These are phyloP conservation scores for Proteles cristata DNA, from an alignment of 2,113 vertebrate genomes.

Conservation along the genomic window DNA sequence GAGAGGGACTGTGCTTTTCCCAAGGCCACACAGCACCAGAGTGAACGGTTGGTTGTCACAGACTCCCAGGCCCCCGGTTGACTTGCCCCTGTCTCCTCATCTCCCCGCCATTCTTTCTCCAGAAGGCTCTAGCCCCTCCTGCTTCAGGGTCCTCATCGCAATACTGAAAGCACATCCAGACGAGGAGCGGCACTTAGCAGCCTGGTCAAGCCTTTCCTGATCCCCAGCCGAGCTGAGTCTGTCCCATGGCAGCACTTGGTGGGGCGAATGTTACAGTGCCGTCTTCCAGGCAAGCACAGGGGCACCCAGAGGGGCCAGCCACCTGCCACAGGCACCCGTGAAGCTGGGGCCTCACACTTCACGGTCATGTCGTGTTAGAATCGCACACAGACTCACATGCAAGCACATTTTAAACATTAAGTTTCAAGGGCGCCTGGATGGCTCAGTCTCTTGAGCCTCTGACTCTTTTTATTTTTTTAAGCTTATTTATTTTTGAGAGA, in stretches of 20 bases:
- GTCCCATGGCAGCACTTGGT: rapidly evolving
- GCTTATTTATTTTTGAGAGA: no score
- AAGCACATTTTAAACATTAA: background rate
- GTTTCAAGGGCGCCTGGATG: background rate
- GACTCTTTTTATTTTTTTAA: no score
- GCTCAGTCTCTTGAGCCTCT: no score
- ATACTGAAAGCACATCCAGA: background rate
- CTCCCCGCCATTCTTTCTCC: background rate
- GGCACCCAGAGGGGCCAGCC: background rate
- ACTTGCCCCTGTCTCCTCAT: background rate
- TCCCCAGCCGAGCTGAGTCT: rapidly evolving
- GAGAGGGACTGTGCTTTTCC: background rate
- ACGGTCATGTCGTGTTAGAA: background rate
- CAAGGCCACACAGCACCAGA: background rate
- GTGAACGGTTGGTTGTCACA: rapidly evolving
- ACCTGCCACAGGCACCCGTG: rapidly evolving
- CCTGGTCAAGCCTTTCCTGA: background rate
- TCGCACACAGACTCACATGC: background rate
- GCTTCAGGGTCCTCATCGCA: background rate
- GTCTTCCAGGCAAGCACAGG: rapidly evolving
- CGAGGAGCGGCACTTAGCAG: background rate
- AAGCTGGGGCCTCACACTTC: background rate
- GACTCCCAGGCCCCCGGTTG: rapidly evolving
- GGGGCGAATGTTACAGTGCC: rapidly evolving
- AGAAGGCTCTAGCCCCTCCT: background rate